These are phyloP conservation scores for Drosophila sproati DNA, from an alignment of 1,140 invertebrate genomes.

Conservation along the genomic window DNA sequence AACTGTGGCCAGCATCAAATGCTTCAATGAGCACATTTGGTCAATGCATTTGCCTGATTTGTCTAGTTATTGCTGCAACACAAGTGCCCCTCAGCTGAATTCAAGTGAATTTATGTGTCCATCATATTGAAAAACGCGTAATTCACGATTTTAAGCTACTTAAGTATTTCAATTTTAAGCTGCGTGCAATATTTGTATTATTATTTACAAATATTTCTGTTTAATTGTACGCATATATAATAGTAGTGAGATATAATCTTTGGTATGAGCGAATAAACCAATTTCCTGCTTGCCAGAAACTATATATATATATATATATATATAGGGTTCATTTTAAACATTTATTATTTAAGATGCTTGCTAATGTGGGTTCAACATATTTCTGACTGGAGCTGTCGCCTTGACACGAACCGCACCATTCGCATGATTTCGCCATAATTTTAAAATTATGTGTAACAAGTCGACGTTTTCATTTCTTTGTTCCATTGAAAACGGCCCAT, in stretches of 20 bases:
- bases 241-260: too few species aligned
- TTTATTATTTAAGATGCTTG: neutral
- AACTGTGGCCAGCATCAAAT: slow-evolving; percentile 25
- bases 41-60: slow-evolving; percentile 37
- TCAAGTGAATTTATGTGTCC: slow-evolving; percentile 14
- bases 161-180: slow-evolving; percentile 15
- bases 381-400: slow-evolving; percentile 25
- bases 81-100: slow-evolving; percentile 3
- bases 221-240: too few species aligned
- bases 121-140: neutral
- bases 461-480: slow-evolving; percentile 30
- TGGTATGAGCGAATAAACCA: too few species aligned
- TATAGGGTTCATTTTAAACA: neutral
- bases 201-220: too few species aligned
- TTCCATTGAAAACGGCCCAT: slow-evolving; percentile 4
- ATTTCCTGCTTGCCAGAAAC: too few species aligned
- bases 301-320: neutral
- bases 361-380: neutral
- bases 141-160: neutral
- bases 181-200: too few species aligned
- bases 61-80: slow-evolving; percentile 32
- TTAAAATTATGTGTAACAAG: slow-evolving; percentile 44
- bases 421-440: slow-evolving; percentile 43
- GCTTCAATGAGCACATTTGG: slow-evolving; percentile 32
- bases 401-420: slow-evolving; percentile 12